phyloP scores from a whole-genome alignment of 2,113 vertebrate species.

The Edolisoma coerulescens region DNA sequence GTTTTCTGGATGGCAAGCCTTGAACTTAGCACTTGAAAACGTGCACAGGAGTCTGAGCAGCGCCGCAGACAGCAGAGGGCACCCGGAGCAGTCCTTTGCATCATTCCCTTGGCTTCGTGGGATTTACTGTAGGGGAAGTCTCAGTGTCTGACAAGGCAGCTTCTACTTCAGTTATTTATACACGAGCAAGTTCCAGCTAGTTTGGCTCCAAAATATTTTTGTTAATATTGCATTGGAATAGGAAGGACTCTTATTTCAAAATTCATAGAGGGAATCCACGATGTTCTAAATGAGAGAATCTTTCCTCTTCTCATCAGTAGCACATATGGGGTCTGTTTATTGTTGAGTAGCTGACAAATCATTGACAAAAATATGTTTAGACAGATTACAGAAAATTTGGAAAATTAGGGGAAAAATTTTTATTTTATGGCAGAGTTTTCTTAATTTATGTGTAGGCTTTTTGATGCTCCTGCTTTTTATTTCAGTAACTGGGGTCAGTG shows the following conservation, averaged over 20 bases:
- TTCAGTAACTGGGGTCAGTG: not conserved
- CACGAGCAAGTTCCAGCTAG: not conserved
- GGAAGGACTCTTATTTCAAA: not conserved
- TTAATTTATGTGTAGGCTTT: not conserved
- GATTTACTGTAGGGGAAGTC: not conserved
- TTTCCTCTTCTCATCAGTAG: not conserved
- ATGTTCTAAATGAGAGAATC: not conserved
- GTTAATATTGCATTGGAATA: not conserved
- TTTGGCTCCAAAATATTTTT: not conserved
- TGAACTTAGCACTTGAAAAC: not conserved
- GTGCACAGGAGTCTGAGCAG: not conserved
- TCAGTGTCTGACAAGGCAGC: not conserved
- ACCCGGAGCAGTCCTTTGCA: constrained; percentile 6
- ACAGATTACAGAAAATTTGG: not conserved
- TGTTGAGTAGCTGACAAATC: not conserved
- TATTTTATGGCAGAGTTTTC: not conserved
- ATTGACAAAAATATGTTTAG: not conserved
- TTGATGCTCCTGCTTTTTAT: not conserved
- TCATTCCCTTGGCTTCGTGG: not conserved
- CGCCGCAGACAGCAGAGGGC: constrained; percentile 35
- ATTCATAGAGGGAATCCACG: not conserved
- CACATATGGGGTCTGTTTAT: not conserved
- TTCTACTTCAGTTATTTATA: not conserved
- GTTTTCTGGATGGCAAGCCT: not conserved
- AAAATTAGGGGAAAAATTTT: not conserved